A percentile compares a stretch with the other conserved stretches of the same genome.
Evolutionary conservation across 2,113 vertebrate species (phyloP).

Genomic region (Nycticorax nycticorax): DNA sequence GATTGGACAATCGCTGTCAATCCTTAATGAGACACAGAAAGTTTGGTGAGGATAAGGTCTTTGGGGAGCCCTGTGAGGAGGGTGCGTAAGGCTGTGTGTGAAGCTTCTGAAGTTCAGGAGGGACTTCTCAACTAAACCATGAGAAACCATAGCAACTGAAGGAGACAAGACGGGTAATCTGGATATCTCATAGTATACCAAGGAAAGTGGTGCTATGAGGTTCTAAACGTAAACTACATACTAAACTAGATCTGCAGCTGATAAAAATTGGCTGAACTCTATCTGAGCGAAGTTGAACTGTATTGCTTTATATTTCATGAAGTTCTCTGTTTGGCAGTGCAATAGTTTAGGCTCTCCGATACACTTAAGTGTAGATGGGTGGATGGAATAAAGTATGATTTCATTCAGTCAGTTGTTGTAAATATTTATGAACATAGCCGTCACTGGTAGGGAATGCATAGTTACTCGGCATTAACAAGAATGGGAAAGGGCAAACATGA

Average conservation of each 20-base stretch:
- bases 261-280: constrained; percentile 1
- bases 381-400: constrained; percentile 56
- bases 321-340: constrained; percentile 5
- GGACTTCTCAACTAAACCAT: neutral
- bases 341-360: neutral
- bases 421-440: constrained; percentile 70
- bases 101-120: neutral
- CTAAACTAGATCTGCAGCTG: neutral
- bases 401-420: constrained; percentile 66
- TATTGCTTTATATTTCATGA: neutral
- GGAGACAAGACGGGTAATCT: neutral
- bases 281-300: neutral
- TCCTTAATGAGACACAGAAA: neutral
- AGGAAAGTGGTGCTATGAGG: neutral
- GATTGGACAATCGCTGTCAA: fast-evolving
- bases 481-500: neutral
- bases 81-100: neutral
- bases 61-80: neutral
- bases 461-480: neutral
- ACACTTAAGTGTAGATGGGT: constrained; percentile 20
- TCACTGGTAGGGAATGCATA: constrained; percentile 21
- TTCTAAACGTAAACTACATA: neutral
- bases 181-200: neutral
- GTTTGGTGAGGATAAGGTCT: neutral
- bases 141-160: neutral